phyloP scores from a whole-genome alignment of 2,113 vertebrate genomes.

The Synchiropus splendidus region DNA sequence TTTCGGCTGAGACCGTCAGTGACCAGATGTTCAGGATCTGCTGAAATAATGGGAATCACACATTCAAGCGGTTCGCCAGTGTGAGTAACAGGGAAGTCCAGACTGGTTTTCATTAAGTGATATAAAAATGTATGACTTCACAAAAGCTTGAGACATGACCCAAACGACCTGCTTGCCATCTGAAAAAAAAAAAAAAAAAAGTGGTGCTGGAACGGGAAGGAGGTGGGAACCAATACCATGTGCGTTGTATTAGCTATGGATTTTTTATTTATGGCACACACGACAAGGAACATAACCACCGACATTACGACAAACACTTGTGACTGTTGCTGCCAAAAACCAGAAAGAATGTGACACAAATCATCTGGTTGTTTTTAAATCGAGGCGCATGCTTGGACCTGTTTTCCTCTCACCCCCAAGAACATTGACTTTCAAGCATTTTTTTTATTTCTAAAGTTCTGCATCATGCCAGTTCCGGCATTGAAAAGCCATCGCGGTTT shows the following conservation, averaged over 20 bases:
- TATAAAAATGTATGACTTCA: conserved; percentile 45
- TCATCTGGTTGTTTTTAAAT: conserved; percentile 34
- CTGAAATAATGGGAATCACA: conserved; percentile 40
- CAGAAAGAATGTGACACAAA: conserved; percentile 53
- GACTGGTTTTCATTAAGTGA: conserved; percentile 38
- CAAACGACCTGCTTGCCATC: conserved; percentile 39
- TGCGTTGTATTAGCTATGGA: conserved; percentile 53
- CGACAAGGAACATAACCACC: conserved; percentile 62
- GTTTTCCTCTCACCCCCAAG: too few relatives aligned
- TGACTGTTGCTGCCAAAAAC: conserved; percentile 23
- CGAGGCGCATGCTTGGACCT: conserved; percentile 15
- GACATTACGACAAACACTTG: conserved; percentile 58
- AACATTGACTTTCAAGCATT: conserved; percentile 4
- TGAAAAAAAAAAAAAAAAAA: conserved; percentile 32
- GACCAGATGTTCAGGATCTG: conserved; percentile 34
- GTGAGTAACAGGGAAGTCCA: conserved; percentile 52
- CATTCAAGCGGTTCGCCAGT: conserved; percentile 15
- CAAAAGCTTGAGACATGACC: conserved; percentile 22
- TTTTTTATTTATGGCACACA: conserved; percentile 59
- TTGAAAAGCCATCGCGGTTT: conserved; percentile 17
- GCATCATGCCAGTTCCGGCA: conserved; percentile 10
- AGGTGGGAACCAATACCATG: conserved; percentile 50
- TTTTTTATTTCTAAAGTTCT: conserved; percentile 21
- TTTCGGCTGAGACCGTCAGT: conserved; percentile 19
- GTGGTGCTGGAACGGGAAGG: conserved; percentile 10